Evolutionary conservation across 2,113 vertebrate species (phyloP), one percentile per base, ranked within the genome.

Genomic region (Opisthocomus hoazin): DNA sequence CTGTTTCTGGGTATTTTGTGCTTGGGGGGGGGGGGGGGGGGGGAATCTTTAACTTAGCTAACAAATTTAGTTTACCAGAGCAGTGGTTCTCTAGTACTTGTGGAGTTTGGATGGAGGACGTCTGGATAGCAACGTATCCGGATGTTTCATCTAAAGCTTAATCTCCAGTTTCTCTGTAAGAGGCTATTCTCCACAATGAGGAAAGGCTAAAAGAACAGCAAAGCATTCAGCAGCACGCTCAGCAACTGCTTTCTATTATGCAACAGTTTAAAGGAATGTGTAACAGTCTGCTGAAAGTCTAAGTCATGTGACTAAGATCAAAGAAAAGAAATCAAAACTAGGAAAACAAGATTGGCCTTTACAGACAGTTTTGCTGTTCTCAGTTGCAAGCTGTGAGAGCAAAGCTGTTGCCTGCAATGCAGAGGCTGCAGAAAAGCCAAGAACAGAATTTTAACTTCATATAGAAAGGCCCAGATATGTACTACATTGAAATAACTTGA

Each of bases 201-300:
- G 97, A 98, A 85, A 97, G 96, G 77, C 92, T 98, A 78, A 98
- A 98, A 94, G 98, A 98, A 90, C 98, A 98, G 79, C 96, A 83
- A 95, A 97, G 84, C 79, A 91, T 98, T 96, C 98, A 98, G 95
- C 98, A 98, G 94, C 98, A 97, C 86, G 98, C 98, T 53, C 97
- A 98, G 84, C 98, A 98, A 70, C 97, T 99, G 32, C 97, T 98
- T 83, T 98, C 98, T 66, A 98, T 99, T 96, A 98, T 98, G 98
- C 98, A 98, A 77, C 98, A 98, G 97, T 98, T 99, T 91, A 98
- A 98, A 98, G 98, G 98, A 91, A 98, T 98, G 98, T 99, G 92
- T 57, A 98, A 36, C 53, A 24, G n/a, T 68, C 56, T 80, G 37
- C 76, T 75, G 89, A 88, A 91, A 86, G 63, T 69, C 89, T 60